Base-by-base conservation (phyloP, 1,140 invertebrate species). In the Sarcophaga bullata region DNA sequence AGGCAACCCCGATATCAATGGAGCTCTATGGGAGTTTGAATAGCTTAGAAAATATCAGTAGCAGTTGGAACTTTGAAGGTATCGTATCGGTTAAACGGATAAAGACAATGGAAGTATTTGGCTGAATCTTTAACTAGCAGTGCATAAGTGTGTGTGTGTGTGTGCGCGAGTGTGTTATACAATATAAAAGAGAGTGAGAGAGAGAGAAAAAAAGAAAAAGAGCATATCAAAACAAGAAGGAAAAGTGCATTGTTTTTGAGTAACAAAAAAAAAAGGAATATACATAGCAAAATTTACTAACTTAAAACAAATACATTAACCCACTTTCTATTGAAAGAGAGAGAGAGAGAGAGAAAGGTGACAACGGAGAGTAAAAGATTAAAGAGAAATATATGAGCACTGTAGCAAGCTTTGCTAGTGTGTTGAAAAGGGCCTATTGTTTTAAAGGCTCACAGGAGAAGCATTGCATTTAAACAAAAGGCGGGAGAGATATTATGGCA, bases 1-100 rank as follows among this genome's bases (percentile, higher is more conserved):
- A 83, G 46, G 19, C 25, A 11, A 81, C 13, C 25, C 10, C 49
- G 1, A 72, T 80, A n/a, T 6, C 8, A 52, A 17, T 48, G 10
- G 48, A 81, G 68, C 48, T 19, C 46, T 50, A 50, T 17, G 15
- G 25, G 48, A n/a, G 49, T 47, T n/a, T 15, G 46, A n/a, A 49
- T 76, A 15, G 54, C 13, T 76, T 48, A 6, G 25, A 4, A 50
- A 8, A 78, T 50, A 19, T 83, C 80, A 83, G 82, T 83, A 73
- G 82, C 68, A 58, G 80, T 81, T 83, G 78, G 80, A 62, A 81
- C 58, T 80, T 75, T 80, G 80, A 83, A 81, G 82, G 82, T 81
- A 47, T 62, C 52, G 82, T 73, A 81, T 37, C 72, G 82, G 78
- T 83, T 80, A 54, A 62, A 78, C 82, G 82, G 82, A 83, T 54